A percentile compares a stretch with the other conserved stretches of the same genome.
Evolutionary conservation across 2,113 vertebrate genomes (phyloP).

Genomic region (Hyaena hyaena): DNA sequence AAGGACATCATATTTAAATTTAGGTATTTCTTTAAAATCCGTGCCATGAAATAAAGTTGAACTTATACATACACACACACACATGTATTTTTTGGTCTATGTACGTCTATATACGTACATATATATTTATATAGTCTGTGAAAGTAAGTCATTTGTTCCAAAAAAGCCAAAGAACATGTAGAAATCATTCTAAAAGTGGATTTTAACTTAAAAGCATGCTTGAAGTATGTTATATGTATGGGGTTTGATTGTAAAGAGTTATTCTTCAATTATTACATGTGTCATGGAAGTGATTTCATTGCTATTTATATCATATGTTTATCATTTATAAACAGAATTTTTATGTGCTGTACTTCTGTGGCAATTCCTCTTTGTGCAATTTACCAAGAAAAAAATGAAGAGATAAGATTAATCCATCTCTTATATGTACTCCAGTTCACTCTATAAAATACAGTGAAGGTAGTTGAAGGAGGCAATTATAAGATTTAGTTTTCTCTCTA

Average conservation of each 20-base stretch:
- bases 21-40: not conserved
- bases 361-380: not conserved
- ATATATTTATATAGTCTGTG: not conserved
- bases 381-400: slow-evolving; percentile 13
- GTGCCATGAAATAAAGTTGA: not conserved
- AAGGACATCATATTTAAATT: not conserved
- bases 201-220: not conserved
- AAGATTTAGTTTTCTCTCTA: slow-evolving; percentile 69
- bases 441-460: slow-evolving; percentile 63
- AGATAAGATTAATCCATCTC: slow-evolving; percentile 45
- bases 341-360: not conserved
- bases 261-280: slow-evolving; percentile 6
- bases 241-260: not conserved
- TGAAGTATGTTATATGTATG: not conserved
- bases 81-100: too few relatives aligned
- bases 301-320: not conserved
- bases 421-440: slow-evolving; percentile 48
- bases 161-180: not conserved
- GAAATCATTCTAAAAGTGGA: not conserved
- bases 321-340: slow-evolving; percentile 16
- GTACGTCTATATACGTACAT: too few relatives aligned
- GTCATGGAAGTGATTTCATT: not conserved
- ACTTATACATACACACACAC: not conserved
- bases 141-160: not conserved
- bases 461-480: slow-evolving; percentile 62